Conservation (phyloP, 2,797 vertebrate species). For the Alauda arvensis region DNA sequence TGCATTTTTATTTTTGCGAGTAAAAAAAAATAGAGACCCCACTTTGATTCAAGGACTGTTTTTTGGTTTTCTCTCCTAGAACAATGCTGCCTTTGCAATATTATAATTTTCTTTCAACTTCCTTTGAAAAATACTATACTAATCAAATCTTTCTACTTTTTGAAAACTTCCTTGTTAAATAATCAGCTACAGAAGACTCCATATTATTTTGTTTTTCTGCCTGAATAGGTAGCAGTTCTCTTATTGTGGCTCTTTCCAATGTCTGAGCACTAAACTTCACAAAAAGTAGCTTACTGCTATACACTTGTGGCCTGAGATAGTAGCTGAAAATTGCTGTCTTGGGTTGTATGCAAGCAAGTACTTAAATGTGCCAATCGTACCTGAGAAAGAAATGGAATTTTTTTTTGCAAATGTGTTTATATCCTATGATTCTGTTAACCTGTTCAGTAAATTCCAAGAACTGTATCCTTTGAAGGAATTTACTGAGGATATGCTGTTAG, state of each 20-base stretch:
- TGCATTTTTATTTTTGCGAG: background rate
- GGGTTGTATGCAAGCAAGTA: background rate
- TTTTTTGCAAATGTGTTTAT: background rate
- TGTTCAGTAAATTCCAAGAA: background rate
- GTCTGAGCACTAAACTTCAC: background rate
- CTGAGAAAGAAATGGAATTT: background rate
- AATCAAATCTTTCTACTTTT: background rate
- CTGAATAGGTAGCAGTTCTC: background rate
- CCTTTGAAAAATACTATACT: background rate
- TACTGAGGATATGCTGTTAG: background rate
- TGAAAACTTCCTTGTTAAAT: background rate
- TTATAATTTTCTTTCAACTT: background rate
- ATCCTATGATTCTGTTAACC: background rate
- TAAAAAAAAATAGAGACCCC: background rate
- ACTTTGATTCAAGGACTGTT: background rate
- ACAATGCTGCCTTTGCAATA: background rate
- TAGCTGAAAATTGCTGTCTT: background rate
- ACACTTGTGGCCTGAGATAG: background rate
- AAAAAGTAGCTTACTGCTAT: background rate
- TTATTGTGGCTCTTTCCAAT: background rate
- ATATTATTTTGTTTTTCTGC: background rate
- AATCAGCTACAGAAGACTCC: background rate
- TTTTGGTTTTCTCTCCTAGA: background rate
- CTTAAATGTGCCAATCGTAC: background rate
- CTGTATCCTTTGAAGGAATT: background rate